A percentile compares a stretch with the other conserved stretches of the same genome.
phyloP scores from a whole-genome alignment of 2,113 vertebrate genomes.

The Silurus asotus region DNA sequence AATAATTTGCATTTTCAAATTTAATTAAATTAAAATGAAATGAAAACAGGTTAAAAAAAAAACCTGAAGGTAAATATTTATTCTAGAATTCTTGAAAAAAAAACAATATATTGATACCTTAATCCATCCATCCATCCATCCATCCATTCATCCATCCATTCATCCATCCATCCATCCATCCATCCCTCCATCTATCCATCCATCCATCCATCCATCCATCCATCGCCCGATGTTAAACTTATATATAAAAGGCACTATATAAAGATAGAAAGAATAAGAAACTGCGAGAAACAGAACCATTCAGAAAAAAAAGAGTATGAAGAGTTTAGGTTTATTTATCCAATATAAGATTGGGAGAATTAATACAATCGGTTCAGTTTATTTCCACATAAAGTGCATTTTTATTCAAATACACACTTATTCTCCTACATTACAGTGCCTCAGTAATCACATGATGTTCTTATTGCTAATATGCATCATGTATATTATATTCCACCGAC shows the following conservation, averaged over 20 bases:
- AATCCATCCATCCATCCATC: too few relatives aligned
- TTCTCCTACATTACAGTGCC: background rate
- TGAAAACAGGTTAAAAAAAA: too few relatives aligned
- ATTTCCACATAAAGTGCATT: slow-evolving; percentile 33
- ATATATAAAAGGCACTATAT: background rate
- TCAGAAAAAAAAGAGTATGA: background rate
- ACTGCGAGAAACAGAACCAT: background rate
- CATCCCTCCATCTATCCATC: too few relatives aligned
- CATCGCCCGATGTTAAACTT: background rate
- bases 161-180: too few relatives aligned
- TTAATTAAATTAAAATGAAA: too few relatives aligned
- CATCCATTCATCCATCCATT: too few relatives aligned
- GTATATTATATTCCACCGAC: background rate
- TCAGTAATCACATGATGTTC: background rate
- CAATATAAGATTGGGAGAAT: background rate
- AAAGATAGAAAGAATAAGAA: background rate
- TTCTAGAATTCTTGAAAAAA: too few relatives aligned
- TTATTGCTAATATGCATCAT: slow-evolving; percentile 25
- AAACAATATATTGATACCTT: too few relatives aligned
- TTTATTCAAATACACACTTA: slow-evolving; percentile 15
- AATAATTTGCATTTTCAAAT: too few relatives aligned
- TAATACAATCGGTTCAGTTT: slow-evolving; percentile 49
- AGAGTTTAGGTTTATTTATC: background rate
- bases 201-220: too few relatives aligned
- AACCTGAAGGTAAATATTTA: too few relatives aligned